Evolutionary conservation across 2,888 invertebrate genomes (phyloP), one percentile per base, ranked within the genome.

Genomic region (Eilema griseolum): DNA sequence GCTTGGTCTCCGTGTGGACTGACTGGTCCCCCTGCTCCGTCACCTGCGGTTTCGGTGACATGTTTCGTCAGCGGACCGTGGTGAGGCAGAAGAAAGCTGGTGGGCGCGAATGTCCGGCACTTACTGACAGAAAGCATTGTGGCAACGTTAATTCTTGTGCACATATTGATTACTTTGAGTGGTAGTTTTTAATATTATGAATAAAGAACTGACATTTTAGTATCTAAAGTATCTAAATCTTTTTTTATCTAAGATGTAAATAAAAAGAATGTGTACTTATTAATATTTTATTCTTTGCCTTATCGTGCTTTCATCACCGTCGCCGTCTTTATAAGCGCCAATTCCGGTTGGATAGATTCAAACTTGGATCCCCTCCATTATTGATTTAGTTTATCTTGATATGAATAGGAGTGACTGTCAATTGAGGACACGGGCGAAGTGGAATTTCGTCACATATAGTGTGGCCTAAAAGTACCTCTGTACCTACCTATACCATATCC

Each of bases 41-140:
- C 83, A 97, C 97, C 52, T 99, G 99, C 88, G 98, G 98, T 65
- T 98, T 98, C 78, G 98, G 99, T 4, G 97, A 98, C 89, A 97
- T 97, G 95, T 97, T 96, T 87, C 96, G 98, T 74, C 96, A 96
- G 81, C 95, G 98, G 70, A 96, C 96, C 77, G 96, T 99, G 61
- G 88, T 97, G 77, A 96, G 97, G 84, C 96, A 97, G 86, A 97
- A 97, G 65, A 96, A 97, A 77, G 96, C 97, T 65, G 97, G 97
- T 12, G 98, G 98, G 8, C 95, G 96, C 31, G 85, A 88, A 57
- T 95, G 95, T 77, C 94, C 95, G 1, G 52, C 80, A 23, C 87
- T 95, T 1, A 87, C 83, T 0, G 92, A 94, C 12, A 88, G 90
- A 26, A 88, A 86, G 59, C 92, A 92, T 67, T 95, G 95, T 75